Conservation (phyloP, 1,140 invertebrate species). For the Cherax destructor region DNA sequence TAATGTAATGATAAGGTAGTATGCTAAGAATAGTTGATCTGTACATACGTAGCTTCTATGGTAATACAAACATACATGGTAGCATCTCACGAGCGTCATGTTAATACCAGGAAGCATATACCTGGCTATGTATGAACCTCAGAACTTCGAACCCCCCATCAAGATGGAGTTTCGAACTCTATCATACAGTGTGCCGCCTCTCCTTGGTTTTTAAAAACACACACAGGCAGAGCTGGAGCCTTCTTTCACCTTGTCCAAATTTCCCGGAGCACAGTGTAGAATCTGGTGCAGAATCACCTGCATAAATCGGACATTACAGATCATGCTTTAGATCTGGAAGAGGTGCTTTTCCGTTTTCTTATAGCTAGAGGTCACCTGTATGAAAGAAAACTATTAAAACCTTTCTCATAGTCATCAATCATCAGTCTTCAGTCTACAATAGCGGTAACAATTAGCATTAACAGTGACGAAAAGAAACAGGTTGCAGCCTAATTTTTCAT, state of each 20-base stretch:
- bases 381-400: slow-evolving; percentile 30
- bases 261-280: not conserved
- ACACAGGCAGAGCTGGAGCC: slow-evolving; percentile 50
- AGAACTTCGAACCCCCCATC: not conserved
- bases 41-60: slow-evolving; percentile 67
- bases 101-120: slow-evolving; percentile 64
- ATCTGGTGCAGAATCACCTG: too few species aligned
- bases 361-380: not conserved
- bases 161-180: not conserved
- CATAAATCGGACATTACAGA: too few species aligned
- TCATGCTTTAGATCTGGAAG: too few species aligned
- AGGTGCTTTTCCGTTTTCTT: too few species aligned
- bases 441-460: not conserved
- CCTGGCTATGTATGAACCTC: slow-evolving; percentile 52
- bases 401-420: slow-evolving; percentile 35
- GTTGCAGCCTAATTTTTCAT: too few species aligned
- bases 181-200: slow-evolving; percentile 55
- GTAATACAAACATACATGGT: slow-evolving; percentile 55
- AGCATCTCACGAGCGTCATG: slow-evolving; percentile 67
- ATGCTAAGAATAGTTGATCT: slow-evolving; percentile 65
- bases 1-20: slow-evolving; percentile 54
- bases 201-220: slow-evolving; percentile 47
- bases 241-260: slow-evolving; percentile 28
- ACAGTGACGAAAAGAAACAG: not conserved
- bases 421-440: slow-evolving; percentile 32